A percentile compares a stretch with the other conserved stretches of the same genome.
Evolutionary conservation across 2,113 vertebrate genomes (phyloP).

Genomic region (Cyanocitta stelleri): DNA sequence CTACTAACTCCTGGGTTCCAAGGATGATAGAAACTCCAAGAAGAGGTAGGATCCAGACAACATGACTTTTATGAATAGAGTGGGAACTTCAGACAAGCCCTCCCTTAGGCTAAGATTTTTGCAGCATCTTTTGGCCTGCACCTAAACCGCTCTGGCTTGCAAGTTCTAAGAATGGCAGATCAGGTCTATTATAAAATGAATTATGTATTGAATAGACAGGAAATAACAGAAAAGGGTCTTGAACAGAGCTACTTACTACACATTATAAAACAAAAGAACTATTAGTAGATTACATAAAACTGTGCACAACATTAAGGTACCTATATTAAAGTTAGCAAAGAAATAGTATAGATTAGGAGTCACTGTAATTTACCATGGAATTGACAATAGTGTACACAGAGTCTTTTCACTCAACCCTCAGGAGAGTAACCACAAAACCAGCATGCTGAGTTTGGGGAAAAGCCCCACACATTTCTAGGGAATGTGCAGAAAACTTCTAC

Average conservation of each 20-base stretch:
- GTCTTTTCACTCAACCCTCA: background rate
- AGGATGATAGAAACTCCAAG: background rate
- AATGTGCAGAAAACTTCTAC: background rate
- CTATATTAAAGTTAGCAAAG: background rate
- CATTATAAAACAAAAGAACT: background rate
- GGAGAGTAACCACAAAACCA: background rate
- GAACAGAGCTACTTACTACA: background rate
- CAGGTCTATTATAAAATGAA: background rate
- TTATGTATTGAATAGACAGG: background rate
- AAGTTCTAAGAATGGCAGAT: background rate
- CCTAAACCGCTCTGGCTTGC: background rate
- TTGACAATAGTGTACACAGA: background rate
- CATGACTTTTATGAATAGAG: background rate
- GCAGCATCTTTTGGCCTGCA: background rate
- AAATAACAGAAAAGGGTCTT: background rate
- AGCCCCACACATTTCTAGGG: background rate
- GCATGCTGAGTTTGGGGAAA: background rate
- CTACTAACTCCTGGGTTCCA: background rate
- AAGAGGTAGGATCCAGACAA: background rate
- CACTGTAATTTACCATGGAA: background rate
- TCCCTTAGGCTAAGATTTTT: background rate
- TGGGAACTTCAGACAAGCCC: background rate
- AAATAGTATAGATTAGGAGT: background rate
- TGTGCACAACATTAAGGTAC: background rate
- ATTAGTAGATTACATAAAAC: background rate